Conservation (phyloP, 64 coral and sea anemone species). For the Exaiptasia diaphana region DNA sequence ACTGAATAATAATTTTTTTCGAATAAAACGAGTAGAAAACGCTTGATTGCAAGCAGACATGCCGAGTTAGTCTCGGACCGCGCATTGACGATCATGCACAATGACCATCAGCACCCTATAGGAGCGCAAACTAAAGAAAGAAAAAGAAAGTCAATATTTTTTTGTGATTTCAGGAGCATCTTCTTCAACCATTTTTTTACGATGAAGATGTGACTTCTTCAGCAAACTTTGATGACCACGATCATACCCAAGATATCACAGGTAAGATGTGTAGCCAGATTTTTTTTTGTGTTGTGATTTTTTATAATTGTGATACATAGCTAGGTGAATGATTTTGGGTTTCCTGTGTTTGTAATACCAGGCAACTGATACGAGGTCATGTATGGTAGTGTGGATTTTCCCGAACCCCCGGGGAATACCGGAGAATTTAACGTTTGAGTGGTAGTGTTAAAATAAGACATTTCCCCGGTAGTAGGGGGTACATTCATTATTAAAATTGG, state of each 20-base stretch:
- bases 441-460: too few relatives aligned
- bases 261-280: slow-evolving; percentile 34
- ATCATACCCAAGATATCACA: slow-evolving; percentile 54
- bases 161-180: slow-evolving; percentile 57
- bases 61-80: neutral
- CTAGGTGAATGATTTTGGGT: neutral
- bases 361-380: too few relatives aligned
- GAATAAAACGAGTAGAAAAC: neutral
- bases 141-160: too few relatives aligned
- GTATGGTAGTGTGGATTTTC: too few relatives aligned
- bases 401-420: too few relatives aligned
- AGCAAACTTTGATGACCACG: slow-evolving; percentile 74
- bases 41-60: neutral
- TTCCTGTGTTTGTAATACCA: neutral
- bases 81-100: too few relatives aligned
- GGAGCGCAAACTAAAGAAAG: too few relatives aligned
- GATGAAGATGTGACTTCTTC: slow-evolving; percentile 85
- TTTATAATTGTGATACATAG: neutral
- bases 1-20: too few relatives aligned
- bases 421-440: too few relatives aligned
- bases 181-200: slow-evolving; percentile 68
- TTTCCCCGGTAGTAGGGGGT: too few relatives aligned
- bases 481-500: too few relatives aligned
- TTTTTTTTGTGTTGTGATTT: neutral
- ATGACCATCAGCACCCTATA: too few relatives aligned